These are phyloP conservation scores for Callipepla squamata DNA, from an alignment of 2,113 vertebrate genomes.

Conservation along the genomic window DNA sequence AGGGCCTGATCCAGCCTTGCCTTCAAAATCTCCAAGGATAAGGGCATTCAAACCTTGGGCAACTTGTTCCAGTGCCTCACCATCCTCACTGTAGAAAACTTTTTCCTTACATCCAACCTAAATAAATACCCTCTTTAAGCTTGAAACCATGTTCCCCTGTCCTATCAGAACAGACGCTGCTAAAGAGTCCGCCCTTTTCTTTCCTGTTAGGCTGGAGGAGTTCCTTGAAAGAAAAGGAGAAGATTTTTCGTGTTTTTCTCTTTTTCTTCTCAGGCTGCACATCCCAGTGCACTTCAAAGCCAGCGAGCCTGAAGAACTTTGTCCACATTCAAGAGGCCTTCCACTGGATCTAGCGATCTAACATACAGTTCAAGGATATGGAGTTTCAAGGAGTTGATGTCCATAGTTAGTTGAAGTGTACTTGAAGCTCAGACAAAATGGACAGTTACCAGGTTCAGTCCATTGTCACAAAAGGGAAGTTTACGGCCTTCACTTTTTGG, in stretches of 20 bases:
- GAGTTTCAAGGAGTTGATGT: not conserved
- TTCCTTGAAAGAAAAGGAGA: not conserved
- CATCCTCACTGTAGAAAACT: no score
- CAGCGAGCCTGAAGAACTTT: not conserved
- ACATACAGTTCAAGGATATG: not conserved
- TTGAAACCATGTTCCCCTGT: no score
- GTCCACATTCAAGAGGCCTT: not conserved
- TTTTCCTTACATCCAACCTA: no score
- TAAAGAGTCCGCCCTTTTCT: no score
- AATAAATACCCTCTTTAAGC: no score
- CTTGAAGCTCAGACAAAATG: not conserved
- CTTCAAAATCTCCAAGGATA: no score
- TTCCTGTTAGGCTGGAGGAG: not conserved
- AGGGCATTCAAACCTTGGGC: no score
- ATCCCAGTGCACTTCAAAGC: not conserved
- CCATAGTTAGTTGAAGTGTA: not conserved
- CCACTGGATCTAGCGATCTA: not conserved
- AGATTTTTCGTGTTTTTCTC: not conserved
- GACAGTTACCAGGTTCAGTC: not conserved
- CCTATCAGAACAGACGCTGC: no score
- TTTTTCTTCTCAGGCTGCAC: not conserved
- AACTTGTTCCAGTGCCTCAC: no score
- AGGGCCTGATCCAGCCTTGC: no score
- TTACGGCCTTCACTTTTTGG: not conserved
- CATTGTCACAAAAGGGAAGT: not conserved